Conservation (phyloP, 2,888 invertebrate genomes). For the Melanophora roralis region DNA sequence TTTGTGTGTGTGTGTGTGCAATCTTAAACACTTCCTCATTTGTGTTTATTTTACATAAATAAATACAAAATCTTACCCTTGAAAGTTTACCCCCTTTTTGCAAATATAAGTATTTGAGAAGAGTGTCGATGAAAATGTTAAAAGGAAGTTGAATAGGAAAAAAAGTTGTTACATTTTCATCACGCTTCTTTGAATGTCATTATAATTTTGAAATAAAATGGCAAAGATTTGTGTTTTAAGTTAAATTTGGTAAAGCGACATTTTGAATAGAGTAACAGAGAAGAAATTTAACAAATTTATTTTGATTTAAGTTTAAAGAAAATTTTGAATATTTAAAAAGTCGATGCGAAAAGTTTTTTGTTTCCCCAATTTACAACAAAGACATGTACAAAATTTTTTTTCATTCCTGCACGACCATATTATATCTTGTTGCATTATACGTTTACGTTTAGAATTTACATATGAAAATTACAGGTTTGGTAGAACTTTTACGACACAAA, state of each 20-base stretch:
- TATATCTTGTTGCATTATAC: too few relatives aligned
- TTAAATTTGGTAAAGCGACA: constrained; percentile 3
- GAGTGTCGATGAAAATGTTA: constrained; percentile 27
- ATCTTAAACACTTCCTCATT: constrained; percentile 17
- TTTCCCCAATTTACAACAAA: neutral
- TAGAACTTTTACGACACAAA: too few relatives aligned
- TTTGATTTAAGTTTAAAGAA: neutral
- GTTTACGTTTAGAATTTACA: too few relatives aligned
- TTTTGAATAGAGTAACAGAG: neutral
- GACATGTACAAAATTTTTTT: too few relatives aligned
- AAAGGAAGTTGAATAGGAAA: neutral
- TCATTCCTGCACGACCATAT: too few relatives aligned
- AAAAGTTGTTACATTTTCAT: constrained; percentile 58
- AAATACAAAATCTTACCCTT: constrained; percentile 43
- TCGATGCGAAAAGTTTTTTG: neutral
- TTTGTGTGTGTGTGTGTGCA: neutral
- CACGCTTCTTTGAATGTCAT: constrained; percentile 60
- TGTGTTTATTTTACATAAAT: constrained; percentile 33
- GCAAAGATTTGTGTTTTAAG: constrained; percentile 40
- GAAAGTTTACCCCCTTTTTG: constrained; percentile 32
- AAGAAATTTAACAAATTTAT: neutral
- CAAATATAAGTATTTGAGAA: neutral
- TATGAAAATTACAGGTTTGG: too few relatives aligned
- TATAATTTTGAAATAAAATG: constrained; percentile 55
- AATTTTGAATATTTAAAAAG: neutral